A percentile compares a stretch with the other conserved stretches of the same genome.
phyloP scores from a whole-genome alignment of 2,113 vertebrate species.

The Heptranchias perlo region DNA sequence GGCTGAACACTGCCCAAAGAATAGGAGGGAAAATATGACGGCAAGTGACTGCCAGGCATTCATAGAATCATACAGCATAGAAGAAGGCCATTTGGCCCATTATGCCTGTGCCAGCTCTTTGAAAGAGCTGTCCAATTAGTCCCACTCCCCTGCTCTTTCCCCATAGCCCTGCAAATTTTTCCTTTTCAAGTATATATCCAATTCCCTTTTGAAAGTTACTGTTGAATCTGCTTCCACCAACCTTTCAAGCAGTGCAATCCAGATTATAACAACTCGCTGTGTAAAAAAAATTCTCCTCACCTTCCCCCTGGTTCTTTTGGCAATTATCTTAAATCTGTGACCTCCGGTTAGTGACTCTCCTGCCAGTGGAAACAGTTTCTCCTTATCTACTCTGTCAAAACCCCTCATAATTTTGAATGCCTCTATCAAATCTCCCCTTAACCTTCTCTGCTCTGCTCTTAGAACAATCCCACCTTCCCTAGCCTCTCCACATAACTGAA shows the following conservation, averaged over 20 bases:
- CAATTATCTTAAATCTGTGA: neutral
- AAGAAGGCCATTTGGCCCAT: neutral
- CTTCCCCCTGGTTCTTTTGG: neutral
- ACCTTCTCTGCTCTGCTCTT: neutral
- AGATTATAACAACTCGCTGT: too few species aligned
- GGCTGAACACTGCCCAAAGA: neutral
- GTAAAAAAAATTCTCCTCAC: neutral
- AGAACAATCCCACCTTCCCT: neutral
- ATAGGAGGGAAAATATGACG: neutral
- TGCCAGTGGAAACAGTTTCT: neutral
- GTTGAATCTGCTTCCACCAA: too few species aligned
- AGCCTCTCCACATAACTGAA: neutral
- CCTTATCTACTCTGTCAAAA: neutral
- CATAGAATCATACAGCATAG: neutral
- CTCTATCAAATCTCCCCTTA: neutral
- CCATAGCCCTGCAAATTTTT: neutral
- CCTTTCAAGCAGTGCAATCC: too few species aligned
- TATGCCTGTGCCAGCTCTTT: neutral
- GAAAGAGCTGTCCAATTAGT: neutral
- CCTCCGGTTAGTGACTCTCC: neutral
- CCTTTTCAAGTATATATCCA: neutral
- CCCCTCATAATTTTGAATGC: neutral
- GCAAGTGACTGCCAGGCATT: neutral
- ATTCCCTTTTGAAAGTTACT: too few species aligned
- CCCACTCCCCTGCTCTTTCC: neutral